These are phyloP conservation scores for Fopius arisanus DNA, from an alignment of 1,140 invertebrate genomes.

Conservation along the genomic window DNA sequence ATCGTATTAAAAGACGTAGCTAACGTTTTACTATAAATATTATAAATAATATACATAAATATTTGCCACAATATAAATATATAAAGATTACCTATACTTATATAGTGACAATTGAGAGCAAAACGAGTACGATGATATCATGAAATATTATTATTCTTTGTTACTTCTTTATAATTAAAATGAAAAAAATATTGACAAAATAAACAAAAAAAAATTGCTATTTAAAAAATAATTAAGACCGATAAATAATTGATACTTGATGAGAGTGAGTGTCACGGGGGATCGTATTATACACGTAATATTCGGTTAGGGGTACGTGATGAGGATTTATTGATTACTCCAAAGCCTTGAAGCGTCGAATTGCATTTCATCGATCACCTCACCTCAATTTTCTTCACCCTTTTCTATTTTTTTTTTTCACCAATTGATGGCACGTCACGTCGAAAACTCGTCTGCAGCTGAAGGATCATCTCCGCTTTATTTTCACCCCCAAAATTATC, in stretches of 20 bases:
- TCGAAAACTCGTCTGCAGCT: conserved; percentile 1
- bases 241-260: conserved; percentile 1
- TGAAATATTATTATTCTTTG: conserved; percentile 64
- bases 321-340: conserved; percentile 11
- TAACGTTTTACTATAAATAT: conserved; percentile 31
- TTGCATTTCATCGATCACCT: conserved; percentile 8
- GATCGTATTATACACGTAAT: conserved; percentile 12
- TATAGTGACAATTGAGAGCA: conserved; percentile 31
- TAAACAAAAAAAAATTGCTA: conserved; percentile 61
- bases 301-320: background rate
- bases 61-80: conserved; percentile 53
- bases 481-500: background rate
- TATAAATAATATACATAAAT: conserved; percentile 16
- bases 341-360: conserved; percentile 12
- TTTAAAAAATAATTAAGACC: conserved; percentile 53
- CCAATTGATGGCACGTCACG: background rate
- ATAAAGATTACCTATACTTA: conserved; percentile 39
- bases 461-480: background rate
- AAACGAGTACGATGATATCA: conserved; percentile 50
- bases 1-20: conserved; percentile 25
- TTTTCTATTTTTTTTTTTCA: background rate
- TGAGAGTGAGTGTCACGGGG: conserved; percentile 1
- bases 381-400: background rate
- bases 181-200: conserved; percentile 53
- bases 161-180: conserved; percentile 66